Conservation (phyloP, 2,888 invertebrate species). For the Cerastoderma edule region DNA sequence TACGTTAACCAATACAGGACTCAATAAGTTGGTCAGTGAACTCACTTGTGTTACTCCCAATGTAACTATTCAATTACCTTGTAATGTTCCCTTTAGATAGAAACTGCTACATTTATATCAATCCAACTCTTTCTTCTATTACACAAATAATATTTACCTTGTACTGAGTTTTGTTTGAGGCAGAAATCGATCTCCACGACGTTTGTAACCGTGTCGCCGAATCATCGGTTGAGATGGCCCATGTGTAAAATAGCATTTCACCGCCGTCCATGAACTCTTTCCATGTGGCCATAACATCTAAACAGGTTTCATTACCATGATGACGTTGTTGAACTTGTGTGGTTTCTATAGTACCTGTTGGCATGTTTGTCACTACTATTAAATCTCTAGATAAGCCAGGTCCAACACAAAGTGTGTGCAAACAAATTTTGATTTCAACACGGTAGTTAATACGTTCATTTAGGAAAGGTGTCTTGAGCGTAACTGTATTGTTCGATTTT, state of each 20-base stretch:
- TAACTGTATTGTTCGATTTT: background rate
- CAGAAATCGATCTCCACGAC: conserved; percentile 1
- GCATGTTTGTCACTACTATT: background rate
- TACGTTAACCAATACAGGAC: no score
- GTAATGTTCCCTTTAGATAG: background rate
- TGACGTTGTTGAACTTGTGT: background rate
- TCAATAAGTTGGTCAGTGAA: no score
- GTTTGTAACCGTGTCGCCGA: background rate
- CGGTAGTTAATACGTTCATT: background rate
- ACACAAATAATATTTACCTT: no score
- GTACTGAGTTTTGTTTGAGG: background rate
- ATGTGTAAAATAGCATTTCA: background rate
- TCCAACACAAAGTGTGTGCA: background rate
- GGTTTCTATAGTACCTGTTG: background rate
- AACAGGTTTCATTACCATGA: background rate
- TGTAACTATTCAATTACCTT: background rate
- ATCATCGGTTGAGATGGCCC: conserved; percentile 15
- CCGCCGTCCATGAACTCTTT: background rate
- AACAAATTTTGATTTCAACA: background rate
- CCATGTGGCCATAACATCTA: conserved; percentile 2
- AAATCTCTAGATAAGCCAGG: background rate
- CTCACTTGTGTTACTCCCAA: background rate
- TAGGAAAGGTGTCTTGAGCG: background rate
- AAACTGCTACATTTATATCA: background rate
- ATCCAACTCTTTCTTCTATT: background rate